Percentiles rank a stretch among this genome's conserved stretches.
These are phyloP conservation scores for Netta rufina DNA, from an alignment of 2,797 vertebrate species.

Conservation along the genomic window DNA sequence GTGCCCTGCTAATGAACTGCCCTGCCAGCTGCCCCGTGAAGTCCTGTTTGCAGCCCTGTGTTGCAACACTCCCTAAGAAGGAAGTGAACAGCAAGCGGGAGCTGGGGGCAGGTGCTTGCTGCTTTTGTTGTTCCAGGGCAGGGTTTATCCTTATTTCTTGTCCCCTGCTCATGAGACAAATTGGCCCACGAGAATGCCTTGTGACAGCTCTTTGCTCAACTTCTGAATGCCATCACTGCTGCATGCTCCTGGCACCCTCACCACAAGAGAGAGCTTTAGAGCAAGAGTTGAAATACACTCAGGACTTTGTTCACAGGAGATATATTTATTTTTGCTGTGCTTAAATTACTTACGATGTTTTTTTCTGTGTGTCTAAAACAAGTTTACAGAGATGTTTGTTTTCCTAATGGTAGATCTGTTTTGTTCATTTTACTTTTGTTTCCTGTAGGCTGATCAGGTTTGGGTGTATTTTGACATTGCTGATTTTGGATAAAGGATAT, in stretches of 20 bases:
- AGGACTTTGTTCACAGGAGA: not conserved
- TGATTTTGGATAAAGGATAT: not conserved
- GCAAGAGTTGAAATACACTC: not conserved
- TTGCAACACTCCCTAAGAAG: not conserved
- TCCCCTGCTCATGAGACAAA: accelerated
- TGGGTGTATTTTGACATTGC: not conserved
- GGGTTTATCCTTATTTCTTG: not conserved
- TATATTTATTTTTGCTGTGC: not conserved
- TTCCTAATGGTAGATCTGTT: not conserved
- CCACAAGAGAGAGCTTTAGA: not conserved
- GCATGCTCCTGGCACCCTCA: not conserved
- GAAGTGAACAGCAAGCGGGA: not conserved
- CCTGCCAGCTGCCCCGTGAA: not conserved
- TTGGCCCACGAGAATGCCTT: not conserved
- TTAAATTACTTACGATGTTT: not conserved
- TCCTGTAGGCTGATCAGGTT: not conserved
- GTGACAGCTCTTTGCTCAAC: not conserved
- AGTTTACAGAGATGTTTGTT: not conserved
- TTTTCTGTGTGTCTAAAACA: not conserved
- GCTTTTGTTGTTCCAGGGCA: not conserved
- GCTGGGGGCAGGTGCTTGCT: not conserved
- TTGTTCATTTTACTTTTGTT: not conserved
- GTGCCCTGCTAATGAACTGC: not conserved
- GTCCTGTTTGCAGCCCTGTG: not conserved
- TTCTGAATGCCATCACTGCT: accelerated